phyloP scores from a whole-genome alignment of 2,113 vertebrate genomes.

The Odocoileus virginianus region DNA sequence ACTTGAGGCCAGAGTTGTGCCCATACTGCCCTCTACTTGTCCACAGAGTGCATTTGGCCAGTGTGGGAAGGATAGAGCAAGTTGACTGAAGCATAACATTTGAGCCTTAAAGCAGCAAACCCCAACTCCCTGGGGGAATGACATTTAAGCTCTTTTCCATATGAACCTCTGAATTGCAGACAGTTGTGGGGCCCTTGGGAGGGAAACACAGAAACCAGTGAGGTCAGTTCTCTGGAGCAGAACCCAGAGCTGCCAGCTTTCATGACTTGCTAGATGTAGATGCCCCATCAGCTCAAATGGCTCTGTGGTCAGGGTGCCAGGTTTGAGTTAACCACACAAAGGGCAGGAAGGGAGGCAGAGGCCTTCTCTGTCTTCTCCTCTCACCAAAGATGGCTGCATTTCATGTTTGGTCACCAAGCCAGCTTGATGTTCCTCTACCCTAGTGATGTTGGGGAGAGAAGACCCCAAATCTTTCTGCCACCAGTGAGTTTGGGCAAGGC shows the following conservation, averaged over 20 bases:
- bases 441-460: not conserved
- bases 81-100: not conserved
- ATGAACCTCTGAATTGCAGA: not conserved
- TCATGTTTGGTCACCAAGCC: not conserved
- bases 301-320: not conserved
- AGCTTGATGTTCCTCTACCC: not conserved
- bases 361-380: not conserved
- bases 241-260: not conserved
- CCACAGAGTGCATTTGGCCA: conserved; percentile 1
- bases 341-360: not conserved
- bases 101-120: conserved; percentile 12
- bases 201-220: not conserved
- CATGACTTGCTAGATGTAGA: not conserved
- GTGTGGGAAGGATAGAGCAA: not conserved
- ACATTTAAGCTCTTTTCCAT: conserved; percentile 24
- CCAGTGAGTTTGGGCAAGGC: not conserved
- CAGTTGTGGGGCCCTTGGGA: not conserved
- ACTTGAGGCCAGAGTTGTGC: not conserved
- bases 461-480: not conserved
- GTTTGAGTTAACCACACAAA: not conserved
- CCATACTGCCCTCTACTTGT: not conserved
- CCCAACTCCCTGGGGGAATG: not conserved
- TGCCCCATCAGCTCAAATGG: not conserved
- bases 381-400: not conserved
- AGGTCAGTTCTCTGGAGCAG: not conserved